A percentile compares a stretch with the other conserved stretches of the same genome.
phyloP scores from a whole-genome alignment of 2,113 vertebrate species.

The Neodon shergylaensis region DNA sequence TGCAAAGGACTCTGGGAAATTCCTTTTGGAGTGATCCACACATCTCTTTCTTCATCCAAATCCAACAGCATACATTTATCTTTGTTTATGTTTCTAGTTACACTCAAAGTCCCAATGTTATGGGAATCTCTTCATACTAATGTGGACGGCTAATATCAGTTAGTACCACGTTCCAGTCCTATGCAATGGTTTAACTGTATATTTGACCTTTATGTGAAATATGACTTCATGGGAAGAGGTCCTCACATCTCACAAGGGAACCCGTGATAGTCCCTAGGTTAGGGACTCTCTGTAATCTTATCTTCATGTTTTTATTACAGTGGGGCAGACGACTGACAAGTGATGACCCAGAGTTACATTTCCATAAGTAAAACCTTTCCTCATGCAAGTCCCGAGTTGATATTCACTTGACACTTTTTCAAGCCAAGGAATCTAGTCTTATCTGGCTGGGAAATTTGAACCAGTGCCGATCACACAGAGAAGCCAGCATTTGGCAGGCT shows the following conservation, averaged over 20 bases:
- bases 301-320: background rate
- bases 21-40: background rate
- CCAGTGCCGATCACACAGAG: constrained; percentile 47
- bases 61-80: background rate
- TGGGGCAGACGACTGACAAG: background rate
- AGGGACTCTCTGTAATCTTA: background rate
- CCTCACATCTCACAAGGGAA: background rate
- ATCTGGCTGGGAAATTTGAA: constrained; percentile 64
- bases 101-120: background rate
- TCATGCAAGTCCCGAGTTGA: constrained; percentile 32
- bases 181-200: background rate
- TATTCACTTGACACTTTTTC: constrained; percentile 45
- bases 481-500: constrained; percentile 61
- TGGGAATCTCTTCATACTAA: background rate
- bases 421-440: constrained; percentile 57
- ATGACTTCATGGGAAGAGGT: background rate
- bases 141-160: background rate
- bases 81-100: background rate
- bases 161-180: background rate
- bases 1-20: background rate
- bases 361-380: constrained; percentile 37
- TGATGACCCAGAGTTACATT: background rate
- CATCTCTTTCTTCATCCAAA: background rate
- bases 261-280: background rate
- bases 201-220: background rate